Evolutionary conservation across 2,888 invertebrate species (phyloP), one percentile per base, ranked within the genome.

Genomic region (Sialis lutaria): DNA sequence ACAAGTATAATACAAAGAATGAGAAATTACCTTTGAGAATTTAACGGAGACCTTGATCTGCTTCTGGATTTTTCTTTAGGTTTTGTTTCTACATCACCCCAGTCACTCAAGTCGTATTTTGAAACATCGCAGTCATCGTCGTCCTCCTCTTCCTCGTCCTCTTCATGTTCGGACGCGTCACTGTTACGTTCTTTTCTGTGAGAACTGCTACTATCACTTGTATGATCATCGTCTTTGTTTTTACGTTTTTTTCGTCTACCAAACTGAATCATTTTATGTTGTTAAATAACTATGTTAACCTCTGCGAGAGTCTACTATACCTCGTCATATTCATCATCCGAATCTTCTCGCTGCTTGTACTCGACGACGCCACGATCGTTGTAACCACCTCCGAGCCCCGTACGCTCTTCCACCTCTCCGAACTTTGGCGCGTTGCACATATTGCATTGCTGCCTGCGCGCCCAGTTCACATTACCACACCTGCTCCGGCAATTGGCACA

Each of bases 401-500:
- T 75, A 52, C 86, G 68, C 58, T 82, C 82, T 63, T 90, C 82
- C 50, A 91, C 84, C 67, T 95, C 93, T 12, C 90, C 91, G 64
- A 91, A 90, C 67, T 96, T 96, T 1, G 97, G 95, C 5, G 96
- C 91, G 69, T 96, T 97, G 67, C 98, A 98, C 72, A 98, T 90
- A 67, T 98, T 98, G 68, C 98, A 98, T 47, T 88, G 89, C 59
- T 83, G 84, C 47, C 98, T 74, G 52, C 95, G 74, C 30, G 97
- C 96, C 98, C 95, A 95, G 67, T 98, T 98, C 8, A 98, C 97
- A 67, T 98, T 98, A n/a, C 96, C 96, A 69, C 98, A 98, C 65
- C 72, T 74, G 37, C 10, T 35, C 6, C 32, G 42, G 13, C 8
- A 6, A n/a, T 40, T 40, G 13, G n/a, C 13, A 40, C 8, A 22